A percentile compares a stretch with the other conserved stretches of the same genome.
phyloP scores from a whole-genome alignment of 2,888 invertebrate species.

The Tetragonisca angustula region DNA sequence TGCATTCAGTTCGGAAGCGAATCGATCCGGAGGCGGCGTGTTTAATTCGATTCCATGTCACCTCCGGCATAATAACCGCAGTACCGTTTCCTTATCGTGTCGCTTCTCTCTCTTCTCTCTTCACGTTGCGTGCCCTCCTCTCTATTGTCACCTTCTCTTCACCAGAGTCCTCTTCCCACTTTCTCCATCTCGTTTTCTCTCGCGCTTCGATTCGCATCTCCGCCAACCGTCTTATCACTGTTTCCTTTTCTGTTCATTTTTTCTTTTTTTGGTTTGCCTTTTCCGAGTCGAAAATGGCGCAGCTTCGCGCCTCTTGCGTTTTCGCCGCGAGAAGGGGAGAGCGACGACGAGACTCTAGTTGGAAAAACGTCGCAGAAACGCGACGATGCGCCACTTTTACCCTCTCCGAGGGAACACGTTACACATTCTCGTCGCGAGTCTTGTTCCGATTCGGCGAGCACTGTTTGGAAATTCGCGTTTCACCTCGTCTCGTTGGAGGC shows the following conservation, averaged over 20 bases:
- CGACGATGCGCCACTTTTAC: not conserved
- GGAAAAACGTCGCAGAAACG: not conserved
- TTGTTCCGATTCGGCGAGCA: not conserved
- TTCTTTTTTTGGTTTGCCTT: no score
- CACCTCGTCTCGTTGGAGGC: no score
- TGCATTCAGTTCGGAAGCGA: not conserved
- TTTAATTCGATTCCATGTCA: slow-evolving; percentile 4
- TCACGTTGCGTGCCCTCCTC: not conserved
- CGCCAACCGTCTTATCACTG: no score
- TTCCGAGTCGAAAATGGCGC: not conserved
- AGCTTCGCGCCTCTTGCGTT: not conserved
- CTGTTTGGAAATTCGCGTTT: not conserved
- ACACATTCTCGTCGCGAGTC: not conserved
- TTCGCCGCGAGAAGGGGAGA: not conserved
- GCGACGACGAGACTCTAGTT: no score
- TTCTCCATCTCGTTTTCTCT: not conserved
- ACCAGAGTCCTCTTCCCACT: not conserved
- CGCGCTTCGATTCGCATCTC: not conserved
- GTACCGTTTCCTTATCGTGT: slow-evolving; percentile 14
- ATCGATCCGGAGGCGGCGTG: not conserved
- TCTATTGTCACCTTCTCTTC: not conserved
- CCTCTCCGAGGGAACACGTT: not conserved
- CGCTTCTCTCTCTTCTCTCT: slow-evolving; percentile 9
- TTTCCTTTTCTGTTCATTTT: no score
- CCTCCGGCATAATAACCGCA: slow-evolving; percentile 1